Evolutionary conservation across 2,113 vertebrate species (phyloP).

Genomic region (Rhea pennata): DNA sequence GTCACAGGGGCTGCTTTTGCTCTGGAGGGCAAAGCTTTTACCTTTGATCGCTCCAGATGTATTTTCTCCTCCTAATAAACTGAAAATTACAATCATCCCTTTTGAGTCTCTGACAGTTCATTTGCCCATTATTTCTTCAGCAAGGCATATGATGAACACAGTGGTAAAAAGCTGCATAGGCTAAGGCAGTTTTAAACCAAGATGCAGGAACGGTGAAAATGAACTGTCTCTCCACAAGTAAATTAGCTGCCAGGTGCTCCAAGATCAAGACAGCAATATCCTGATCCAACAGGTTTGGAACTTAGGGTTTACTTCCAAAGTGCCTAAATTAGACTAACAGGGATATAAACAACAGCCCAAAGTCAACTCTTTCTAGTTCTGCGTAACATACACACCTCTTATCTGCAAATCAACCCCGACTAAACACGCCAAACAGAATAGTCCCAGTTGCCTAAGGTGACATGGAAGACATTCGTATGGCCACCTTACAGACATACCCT

Average conservation of each 20-base stretch:
- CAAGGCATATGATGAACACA: not conserved
- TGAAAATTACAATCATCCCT: slow-evolving; percentile 38
- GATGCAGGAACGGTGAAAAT: not conserved
- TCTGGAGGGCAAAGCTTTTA: slow-evolving; percentile 16
- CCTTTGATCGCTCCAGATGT: slow-evolving; percentile 54
- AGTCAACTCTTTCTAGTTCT: not conserved
- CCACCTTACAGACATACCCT: not conserved
- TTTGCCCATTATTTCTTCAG: slow-evolving; percentile 44
- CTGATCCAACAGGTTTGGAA: not conserved
- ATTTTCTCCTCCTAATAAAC: slow-evolving; percentile 45
- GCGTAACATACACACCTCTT: not conserved
- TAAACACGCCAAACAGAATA: not conserved
- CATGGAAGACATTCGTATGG: not conserved
- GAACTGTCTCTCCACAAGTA: not conserved
- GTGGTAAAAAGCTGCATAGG: not conserved
- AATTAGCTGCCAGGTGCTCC: not conserved
- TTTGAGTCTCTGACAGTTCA: slow-evolving; percentile 2
- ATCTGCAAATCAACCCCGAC: not conserved
- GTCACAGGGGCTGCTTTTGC: not conserved
- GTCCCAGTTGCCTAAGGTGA: not conserved
- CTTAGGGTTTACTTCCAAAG: not conserved
- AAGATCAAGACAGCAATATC: not conserved
- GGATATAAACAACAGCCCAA: not conserved
- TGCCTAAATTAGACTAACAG: not conserved
- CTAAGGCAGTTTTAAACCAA: not conserved